Conservation (phyloP, 2,797 vertebrate species). For the Moxostoma hubbsi region DNA sequence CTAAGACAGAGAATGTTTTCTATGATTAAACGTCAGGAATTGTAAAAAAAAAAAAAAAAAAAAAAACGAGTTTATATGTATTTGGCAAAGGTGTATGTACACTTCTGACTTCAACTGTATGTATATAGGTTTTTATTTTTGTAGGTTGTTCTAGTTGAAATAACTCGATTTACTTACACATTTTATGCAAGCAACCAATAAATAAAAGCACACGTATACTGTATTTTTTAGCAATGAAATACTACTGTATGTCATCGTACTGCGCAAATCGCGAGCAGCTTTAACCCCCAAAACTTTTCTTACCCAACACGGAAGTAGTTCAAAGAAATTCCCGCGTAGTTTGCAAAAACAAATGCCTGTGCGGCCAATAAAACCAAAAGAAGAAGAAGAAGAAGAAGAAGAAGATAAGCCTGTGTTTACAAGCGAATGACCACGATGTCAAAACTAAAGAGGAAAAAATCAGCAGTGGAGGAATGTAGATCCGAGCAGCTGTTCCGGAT, state of each 20-base stretch:
- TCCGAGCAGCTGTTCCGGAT: background rate
- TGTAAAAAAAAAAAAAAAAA: no score
- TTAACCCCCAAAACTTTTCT: constrained; percentile 6
- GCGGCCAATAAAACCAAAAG: background rate
- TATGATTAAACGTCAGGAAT: no score
- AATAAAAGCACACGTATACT: no score
- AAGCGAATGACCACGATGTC: constrained; percentile 58
- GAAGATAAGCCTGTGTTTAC: constrained; percentile 51
- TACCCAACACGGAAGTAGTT: constrained; percentile 58
- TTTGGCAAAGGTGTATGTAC: no score
- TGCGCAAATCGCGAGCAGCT: constrained; percentile 36
- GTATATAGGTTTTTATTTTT: no score
- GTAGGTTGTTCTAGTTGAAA: no score
- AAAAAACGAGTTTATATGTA: no score
- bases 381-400: no score
- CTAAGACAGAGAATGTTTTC: no score
- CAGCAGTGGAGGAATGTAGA: constrained; percentile 8
- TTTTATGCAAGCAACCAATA: no score
- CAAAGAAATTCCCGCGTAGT: constrained; percentile 24
- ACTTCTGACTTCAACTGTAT: no score
- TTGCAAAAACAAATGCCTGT: background rate
- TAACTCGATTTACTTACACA: no score
- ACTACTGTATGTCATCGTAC: background rate
- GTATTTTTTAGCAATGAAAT: background rate
- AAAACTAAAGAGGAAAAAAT: constrained; percentile 72